A percentile compares a stretch with the other conserved stretches of the same genome.
These are phyloP conservation scores for Sylvilagus floridanus DNA, from an alignment of 2,797 vertebrate species.

Conservation along the genomic window DNA sequence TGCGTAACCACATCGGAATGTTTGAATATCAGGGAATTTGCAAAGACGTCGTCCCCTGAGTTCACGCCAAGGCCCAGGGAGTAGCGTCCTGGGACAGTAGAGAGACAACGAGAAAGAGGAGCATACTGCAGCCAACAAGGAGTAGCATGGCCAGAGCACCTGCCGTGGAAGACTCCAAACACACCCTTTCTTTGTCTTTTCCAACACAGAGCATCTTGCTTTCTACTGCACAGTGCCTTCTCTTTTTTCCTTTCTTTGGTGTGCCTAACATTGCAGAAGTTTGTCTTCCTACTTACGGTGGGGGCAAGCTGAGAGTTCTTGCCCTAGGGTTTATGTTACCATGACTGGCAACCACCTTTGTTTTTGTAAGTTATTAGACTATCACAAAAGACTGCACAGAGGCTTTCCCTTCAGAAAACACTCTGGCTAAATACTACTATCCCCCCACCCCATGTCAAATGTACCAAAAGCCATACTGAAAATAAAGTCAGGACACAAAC, in stretches of 20 bases:
- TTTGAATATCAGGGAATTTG: conserved; percentile 30
- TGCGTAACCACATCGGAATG: background rate
- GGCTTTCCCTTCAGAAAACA: background rate
- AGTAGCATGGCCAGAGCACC: background rate
- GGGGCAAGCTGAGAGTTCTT: background rate
- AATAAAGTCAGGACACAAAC: background rate
- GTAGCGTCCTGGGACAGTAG: background rate
- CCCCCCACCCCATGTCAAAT: background rate
- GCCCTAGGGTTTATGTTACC: background rate
- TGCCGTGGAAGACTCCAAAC: background rate
- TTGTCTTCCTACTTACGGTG: background rate
- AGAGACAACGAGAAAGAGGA: background rate
- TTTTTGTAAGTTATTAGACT: conserved; percentile 43
- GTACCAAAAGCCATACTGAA: conserved; percentile 10
- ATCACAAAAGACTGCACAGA: background rate
- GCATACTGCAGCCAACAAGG: background rate
- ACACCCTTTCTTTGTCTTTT: background rate
- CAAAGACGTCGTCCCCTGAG: background rate
- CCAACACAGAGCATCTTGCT: background rate
- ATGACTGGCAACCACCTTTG: background rate
- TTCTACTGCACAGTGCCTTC: background rate
- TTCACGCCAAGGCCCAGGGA: background rate
- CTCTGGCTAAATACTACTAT: background rate
- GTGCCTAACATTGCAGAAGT: background rate
- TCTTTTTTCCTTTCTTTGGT: background rate